These are phyloP conservation scores for Cremastinae sp. DNA, from an alignment of 2,888 invertebrate species.

Conservation along the genomic window DNA sequence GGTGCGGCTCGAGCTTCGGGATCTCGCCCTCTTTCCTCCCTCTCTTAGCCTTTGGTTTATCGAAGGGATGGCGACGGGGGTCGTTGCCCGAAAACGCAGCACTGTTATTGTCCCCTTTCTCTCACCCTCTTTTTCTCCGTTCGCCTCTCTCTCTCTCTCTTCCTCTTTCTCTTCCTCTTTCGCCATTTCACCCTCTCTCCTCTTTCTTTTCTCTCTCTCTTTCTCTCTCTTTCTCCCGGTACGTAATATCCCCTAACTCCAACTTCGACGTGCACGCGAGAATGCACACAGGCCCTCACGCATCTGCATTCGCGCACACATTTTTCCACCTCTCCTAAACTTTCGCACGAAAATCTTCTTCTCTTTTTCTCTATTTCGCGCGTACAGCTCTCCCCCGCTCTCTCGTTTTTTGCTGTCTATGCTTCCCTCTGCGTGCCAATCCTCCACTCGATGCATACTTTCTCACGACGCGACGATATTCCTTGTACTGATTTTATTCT, in stretches of 20 bases:
- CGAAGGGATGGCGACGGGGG: constrained; percentile 77
- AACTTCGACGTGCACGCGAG: constrained; percentile 68
- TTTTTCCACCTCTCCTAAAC: constrained; percentile 1
- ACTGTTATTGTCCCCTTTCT: constrained; percentile 77
- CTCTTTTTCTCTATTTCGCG: no score
- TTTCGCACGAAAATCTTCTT: background rate
- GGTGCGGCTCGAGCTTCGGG: constrained; percentile 52
- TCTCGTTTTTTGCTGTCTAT: no score
- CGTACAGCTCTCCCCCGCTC: no score
- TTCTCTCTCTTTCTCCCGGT: constrained; percentile 38
- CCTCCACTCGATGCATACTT: no score
- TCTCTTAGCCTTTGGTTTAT: constrained; percentile 61
- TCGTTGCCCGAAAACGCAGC: constrained; percentile 80
- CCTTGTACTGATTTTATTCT: no score
- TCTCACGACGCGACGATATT: no score
- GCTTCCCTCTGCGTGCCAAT: no score
- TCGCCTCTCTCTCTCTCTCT: constrained; percentile 41
- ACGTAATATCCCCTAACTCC: constrained; percentile 65
- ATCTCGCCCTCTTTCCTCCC: constrained; percentile 18
- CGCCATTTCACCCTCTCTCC: constrained; percentile 42
- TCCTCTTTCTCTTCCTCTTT: constrained; percentile 52
- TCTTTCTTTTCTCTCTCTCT: constrained; percentile 34
- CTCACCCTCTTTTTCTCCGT: constrained; percentile 63
- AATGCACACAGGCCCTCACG: constrained; percentile 62
- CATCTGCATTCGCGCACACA: constrained; percentile 39